Conservation (phyloP, 2,888 invertebrate species). For the Parnassius smintheus region DNA sequence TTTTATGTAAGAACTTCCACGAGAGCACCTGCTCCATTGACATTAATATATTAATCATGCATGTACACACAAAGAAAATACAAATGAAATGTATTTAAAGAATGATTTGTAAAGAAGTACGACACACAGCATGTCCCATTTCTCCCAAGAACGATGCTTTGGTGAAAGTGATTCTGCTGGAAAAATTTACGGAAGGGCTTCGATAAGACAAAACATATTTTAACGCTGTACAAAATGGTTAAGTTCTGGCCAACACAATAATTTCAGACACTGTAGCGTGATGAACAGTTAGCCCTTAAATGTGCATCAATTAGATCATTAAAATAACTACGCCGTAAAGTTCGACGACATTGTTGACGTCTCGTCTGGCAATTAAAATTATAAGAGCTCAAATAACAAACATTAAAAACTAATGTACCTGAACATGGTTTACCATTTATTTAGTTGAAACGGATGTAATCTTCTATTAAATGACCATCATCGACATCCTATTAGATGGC, state of each 20-base stretch:
- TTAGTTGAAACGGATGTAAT: too few relatives aligned
- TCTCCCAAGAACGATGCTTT: too few relatives aligned
- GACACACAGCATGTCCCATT: too few relatives aligned
- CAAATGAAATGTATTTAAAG: too few relatives aligned
- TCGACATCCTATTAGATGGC: too few relatives aligned
- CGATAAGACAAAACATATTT: neutral
- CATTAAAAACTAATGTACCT: too few relatives aligned
- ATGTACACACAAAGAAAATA: neutral
- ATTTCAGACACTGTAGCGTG: too few relatives aligned
- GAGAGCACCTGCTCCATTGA: conserved; percentile 8
- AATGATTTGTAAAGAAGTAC: neutral
- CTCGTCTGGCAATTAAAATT: conserved; percentile 13
- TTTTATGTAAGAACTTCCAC: conserved; percentile 26
- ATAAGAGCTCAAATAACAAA: too few relatives aligned
- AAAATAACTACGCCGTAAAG: neutral
- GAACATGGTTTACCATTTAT: too few relatives aligned
- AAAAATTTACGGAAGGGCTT: neutral
- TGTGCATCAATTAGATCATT: neutral
- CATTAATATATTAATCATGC: conserved; percentile 1
- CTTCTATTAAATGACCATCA: too few relatives aligned
- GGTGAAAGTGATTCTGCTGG: neutral
- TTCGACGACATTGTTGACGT: conserved; percentile 10
- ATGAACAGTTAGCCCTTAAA: neutral
- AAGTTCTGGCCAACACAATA: too few relatives aligned
- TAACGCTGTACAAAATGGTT: too few relatives aligned